A percentile compares a stretch with the other conserved stretches of the same genome.
Conservation (phyloP, 2,888 invertebrate genomes). For the Diloba caeruleocephala region DNA sequence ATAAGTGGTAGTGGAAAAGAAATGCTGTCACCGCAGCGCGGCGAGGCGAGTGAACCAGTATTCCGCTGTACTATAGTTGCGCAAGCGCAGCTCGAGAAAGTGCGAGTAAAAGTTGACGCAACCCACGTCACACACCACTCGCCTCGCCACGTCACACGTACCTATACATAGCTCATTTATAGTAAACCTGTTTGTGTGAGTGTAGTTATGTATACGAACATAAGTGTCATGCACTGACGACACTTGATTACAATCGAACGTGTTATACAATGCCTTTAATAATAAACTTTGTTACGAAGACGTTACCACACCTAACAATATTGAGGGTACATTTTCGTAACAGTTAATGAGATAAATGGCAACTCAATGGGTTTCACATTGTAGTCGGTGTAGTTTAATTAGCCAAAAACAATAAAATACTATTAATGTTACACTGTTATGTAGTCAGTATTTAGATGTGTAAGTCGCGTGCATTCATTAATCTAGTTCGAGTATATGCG, state of each 20-base stretch:
- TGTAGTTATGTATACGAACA: constrained; percentile 56
- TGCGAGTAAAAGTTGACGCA: constrained; percentile 89
- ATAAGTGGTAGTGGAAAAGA: constrained; percentile 58
- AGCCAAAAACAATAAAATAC: constrained; percentile 42
- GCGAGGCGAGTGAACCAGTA: constrained; percentile 79
- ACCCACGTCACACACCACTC: constrained; percentile 79
- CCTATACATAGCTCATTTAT: constrained; percentile 50
- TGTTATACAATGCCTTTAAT: constrained; percentile 77
- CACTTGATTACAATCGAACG: constrained; percentile 77
- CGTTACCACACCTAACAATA: constrained; percentile 53
- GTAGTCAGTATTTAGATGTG: constrained; percentile 8
- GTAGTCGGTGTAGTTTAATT: constrained; percentile 34
- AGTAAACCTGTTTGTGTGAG: constrained; percentile 37
- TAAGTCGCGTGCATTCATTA: constrained; percentile 23
- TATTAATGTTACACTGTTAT: constrained; percentile 14
- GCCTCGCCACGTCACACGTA: constrained; percentile 69
- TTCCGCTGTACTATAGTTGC: constrained; percentile 78
- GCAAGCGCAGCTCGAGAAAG: constrained; percentile 86
- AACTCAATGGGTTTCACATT: constrained; percentile 31
- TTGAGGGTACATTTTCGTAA: constrained; percentile 53
- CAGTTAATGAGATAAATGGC: constrained; percentile 51
- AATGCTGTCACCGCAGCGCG: constrained; percentile 72
- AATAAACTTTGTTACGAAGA: constrained; percentile 62
- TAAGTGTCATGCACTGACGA: constrained; percentile 76
- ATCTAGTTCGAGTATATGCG: constrained; percentile 14